phyloP scores from a whole-genome alignment of 1,140 invertebrate species.

The Papilio machaon region DNA sequence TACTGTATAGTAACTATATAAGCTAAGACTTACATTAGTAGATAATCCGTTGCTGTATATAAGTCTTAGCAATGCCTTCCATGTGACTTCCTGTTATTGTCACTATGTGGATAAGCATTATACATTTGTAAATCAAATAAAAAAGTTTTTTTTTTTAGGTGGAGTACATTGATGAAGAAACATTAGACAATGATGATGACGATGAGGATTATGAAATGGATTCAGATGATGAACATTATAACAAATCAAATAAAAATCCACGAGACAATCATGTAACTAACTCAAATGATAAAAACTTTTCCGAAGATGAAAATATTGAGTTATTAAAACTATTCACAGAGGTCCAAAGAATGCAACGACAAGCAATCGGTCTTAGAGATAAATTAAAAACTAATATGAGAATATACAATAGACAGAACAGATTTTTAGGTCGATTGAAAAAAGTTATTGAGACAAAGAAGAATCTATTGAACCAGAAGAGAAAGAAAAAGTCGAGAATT shows the following conservation, averaged over 20 bases:
- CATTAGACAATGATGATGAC: slow-evolving; percentile 65
- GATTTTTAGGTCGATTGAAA: slow-evolving; percentile 59
- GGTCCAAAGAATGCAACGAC: slow-evolving; percentile 72
- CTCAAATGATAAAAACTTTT: slow-evolving; percentile 29
- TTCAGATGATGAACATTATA: slow-evolving; percentile 49
- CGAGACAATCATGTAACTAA: slow-evolving; percentile 33
- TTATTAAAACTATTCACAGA: slow-evolving; percentile 71
- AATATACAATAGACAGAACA: slow-evolving; percentile 64
- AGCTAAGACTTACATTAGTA: no score
- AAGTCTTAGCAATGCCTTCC: no score
- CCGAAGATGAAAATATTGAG: slow-evolving; percentile 55
- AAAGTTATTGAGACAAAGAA: slow-evolving; percentile 70
- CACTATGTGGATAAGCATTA: no score
- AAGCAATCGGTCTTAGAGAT: slow-evolving; percentile 61
- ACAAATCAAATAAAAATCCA: slow-evolving; percentile 44
- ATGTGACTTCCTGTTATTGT: no score
- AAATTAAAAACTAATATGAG: slow-evolving; percentile 67
- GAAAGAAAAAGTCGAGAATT: slow-evolving; percentile 72
- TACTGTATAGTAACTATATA: no score
- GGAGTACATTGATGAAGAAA: slow-evolving; percentile 78
- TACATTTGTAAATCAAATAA: background rate
- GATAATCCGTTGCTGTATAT: no score
- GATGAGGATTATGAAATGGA: slow-evolving; percentile 59
- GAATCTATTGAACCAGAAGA: slow-evolving; percentile 68
- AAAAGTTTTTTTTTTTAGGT: slow-evolving; percentile 54